phyloP scores from a whole-genome alignment of 2,888 invertebrate genomes.

The Tipula vernalis region DNA sequence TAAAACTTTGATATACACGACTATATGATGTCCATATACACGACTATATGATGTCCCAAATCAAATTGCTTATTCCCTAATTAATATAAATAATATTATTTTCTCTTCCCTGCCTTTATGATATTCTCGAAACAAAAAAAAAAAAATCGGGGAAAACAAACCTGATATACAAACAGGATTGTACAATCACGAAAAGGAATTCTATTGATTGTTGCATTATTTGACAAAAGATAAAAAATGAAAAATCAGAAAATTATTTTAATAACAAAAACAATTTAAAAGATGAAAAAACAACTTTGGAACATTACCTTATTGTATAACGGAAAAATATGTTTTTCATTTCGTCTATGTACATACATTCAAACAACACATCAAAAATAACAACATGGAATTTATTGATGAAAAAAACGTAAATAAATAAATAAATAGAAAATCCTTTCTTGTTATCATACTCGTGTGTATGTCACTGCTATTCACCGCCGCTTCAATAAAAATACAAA shows the following conservation, averaged over 20 bases:
- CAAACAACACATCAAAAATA: background rate
- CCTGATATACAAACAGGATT: background rate
- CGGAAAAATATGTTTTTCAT: background rate
- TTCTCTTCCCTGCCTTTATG: background rate
- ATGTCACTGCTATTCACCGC: no score
- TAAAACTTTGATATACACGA: background rate
- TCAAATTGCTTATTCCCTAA: slow-evolving; percentile 9
- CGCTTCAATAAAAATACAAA: background rate
- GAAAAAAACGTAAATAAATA: background rate
- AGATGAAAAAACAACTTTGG: background rate
- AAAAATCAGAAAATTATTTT: background rate
- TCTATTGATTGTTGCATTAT: background rate
- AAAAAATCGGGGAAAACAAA: background rate
- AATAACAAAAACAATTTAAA: background rate
- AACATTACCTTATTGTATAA: no score
- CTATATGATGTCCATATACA: background rate
- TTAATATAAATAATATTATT: slow-evolving; percentile 9
- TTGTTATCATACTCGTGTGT: background rate
- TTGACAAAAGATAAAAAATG: background rate
- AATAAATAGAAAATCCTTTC: background rate
- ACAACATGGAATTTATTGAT: background rate
- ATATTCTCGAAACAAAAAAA: background rate
- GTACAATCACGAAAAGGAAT: background rate
- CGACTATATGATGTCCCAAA: background rate
- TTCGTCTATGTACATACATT: background rate